Conservation (phyloP, 2,113 vertebrate species). For the Grammomys dolichurus region DNA sequence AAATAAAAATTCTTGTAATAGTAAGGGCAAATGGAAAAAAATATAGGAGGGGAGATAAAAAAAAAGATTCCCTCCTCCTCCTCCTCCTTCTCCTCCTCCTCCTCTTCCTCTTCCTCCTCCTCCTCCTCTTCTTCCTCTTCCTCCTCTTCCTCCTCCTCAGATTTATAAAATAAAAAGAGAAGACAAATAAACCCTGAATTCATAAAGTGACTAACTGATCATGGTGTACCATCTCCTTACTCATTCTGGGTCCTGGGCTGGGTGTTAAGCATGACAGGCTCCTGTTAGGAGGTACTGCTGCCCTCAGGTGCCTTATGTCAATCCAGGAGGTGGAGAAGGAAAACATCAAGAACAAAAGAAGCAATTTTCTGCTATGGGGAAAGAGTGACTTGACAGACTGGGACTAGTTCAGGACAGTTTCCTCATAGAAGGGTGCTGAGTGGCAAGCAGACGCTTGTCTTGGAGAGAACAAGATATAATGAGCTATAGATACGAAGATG, state of each 20-base stretch:
- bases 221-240: background rate
- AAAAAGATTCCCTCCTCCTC: background rate
- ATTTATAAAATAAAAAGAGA: conserved; percentile 3
- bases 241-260: background rate
- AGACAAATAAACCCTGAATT: conserved; percentile 7
- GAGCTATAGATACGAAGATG: background rate
- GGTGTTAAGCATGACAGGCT: background rate
- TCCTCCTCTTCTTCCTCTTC: background rate
- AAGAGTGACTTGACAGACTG: background rate
- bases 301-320: background rate
- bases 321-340: background rate
- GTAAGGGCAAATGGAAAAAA: background rate
- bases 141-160: background rate
- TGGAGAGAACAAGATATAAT: background rate
- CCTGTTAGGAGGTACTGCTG: background rate
- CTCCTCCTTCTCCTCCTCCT: too few relatives aligned
- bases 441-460: conserved; percentile 15
- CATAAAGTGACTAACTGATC: background rate
- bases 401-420: background rate
- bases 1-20: background rate
- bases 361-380: background rate
- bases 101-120: background rate
- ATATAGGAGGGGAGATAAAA: background rate
- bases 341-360: background rate
- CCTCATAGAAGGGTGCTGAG: background rate